These are phyloP conservation scores for Trinectes maculatus DNA, from an alignment of 2,113 vertebrate species.

Conservation along the genomic window DNA sequence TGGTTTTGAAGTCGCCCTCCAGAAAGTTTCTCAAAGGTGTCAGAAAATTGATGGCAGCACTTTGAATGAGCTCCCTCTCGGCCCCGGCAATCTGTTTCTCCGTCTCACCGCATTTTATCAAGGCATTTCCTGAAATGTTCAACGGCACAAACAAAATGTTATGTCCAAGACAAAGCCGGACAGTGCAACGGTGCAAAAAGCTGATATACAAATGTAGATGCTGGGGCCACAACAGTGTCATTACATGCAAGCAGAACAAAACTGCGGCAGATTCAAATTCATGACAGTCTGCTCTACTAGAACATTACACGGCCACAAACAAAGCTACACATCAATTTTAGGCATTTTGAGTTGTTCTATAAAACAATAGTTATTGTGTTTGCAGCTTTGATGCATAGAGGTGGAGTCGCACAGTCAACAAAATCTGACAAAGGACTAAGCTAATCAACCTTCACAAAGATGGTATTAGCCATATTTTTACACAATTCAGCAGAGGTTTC, in stretches of 20 bases:
- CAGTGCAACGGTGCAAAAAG: neutral
- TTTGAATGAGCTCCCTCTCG: conserved; percentile 94
- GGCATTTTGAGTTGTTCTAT: too few species aligned
- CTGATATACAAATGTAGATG: neutral
- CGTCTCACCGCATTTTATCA: conserved; percentile 97
- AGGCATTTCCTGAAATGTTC: conserved; percentile 89
- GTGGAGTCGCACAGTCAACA: too few species aligned
- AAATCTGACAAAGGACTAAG: neutral
- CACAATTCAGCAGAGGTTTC: neutral
- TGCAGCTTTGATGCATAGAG: neutral
- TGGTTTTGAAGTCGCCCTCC: conserved; percentile 98
- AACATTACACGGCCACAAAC: too few species aligned
- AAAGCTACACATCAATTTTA: too few species aligned
- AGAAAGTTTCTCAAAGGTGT: conserved; percentile 97
- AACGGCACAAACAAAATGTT: conserved; percentile 30
- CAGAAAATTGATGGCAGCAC: conserved; percentile 95
- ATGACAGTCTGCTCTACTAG: too few species aligned
- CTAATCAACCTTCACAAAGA: neutral
- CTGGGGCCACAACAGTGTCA: too few species aligned
- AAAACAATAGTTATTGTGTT: neutral
- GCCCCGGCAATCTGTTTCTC: conserved; percentile 95
- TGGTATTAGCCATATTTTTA: neutral
- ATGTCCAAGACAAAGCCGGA: neutral
- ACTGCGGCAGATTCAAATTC: too few species aligned
- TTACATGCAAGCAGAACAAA: too few species aligned